Conservation (phyloP, 2,113 vertebrate genomes). For the Tenebrosternarchus preto region DNA sequence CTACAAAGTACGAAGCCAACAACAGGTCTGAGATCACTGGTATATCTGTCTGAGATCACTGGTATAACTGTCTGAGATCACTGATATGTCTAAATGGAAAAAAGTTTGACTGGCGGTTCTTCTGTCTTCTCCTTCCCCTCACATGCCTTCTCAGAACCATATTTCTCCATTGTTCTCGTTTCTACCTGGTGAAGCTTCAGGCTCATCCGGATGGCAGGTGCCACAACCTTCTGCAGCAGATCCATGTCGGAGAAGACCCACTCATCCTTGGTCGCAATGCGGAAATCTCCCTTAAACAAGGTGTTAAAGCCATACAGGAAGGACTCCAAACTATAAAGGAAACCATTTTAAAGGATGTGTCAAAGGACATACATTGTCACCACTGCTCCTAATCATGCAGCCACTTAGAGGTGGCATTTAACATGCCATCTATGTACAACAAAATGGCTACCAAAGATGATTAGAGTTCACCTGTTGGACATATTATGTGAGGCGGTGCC, state of each 20-base stretch:
- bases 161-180: not conserved
- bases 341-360: not conserved
- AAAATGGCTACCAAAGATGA: not conserved
- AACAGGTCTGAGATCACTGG: no score
- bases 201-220: slow-evolving; percentile 94
- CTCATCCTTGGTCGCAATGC: slow-evolving; percentile 89
- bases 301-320: slow-evolving; percentile 94
- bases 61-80: no score
- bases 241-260: slow-evolving; percentile 98
- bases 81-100: not conserved
- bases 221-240: slow-evolving; percentile 90
- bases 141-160: not conserved
- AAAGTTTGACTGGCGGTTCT: not conserved
- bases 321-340: slow-evolving; percentile 84
- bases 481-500: slow-evolving; percentile 92
- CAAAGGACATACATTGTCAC: not conserved
- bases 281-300: slow-evolving; percentile 96
- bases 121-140: not conserved
- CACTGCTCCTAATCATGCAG: not conserved
- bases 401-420: not conserved
- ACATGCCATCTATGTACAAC: no score
- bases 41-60: no score
- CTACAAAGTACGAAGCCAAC: not conserved
- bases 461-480: slow-evolving; percentile 85
- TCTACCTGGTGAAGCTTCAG: slow-evolving; percentile 94